Evolutionary conservation across 2,797 vertebrate species (phyloP), one percentile per base, ranked within the genome.

Genomic region (Peromyscus aztecus): DNA sequence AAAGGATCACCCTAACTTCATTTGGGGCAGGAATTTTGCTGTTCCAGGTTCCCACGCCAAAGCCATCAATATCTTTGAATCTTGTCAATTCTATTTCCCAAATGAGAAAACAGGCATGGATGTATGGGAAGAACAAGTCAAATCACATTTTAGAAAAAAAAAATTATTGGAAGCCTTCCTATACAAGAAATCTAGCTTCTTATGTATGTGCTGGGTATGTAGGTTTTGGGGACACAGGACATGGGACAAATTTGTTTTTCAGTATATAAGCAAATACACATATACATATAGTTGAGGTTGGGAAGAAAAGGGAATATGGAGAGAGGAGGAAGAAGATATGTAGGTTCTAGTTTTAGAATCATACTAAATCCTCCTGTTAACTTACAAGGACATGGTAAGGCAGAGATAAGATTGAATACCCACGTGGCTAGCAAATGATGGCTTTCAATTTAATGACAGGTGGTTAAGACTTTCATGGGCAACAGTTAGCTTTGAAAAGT

Each of bases 31-130:
- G 34, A 9, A 59, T 10, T 87, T 12, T 94, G 96, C 57, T 78
- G 34, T 80, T 97, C 95, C 55, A 3, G 77, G 7, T 43, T 98
- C 97, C 89, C 89, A 76, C 78, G 5, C 89, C 92, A 6, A n/a
- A 1, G 61, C 4, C 71, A 43, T 14, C 13, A 2, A 27, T 49
- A 57, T 37, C 23, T 77, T 89, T 84, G 76, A 55, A 76, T 2
- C n/a, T n/a, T 89, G 46, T 21, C 61, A 57, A 27, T 31, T 89
- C 86, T 75, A 52, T 55, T 88, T 91, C 86, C 65, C 75, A 61
- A 89, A 55, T 31, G 77, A 76, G 34, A 71, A 90, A 93, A 78
- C 0, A 59, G 65, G 49, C 10, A 24, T 71, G 43, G 55, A 12
- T 46, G 6, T 2, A 61, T 37, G 13, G 37, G 40, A 61, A 81